Percentiles rank a stretch among this genome's conserved stretches.
Evolutionary conservation across 1,140 invertebrate genomes (phyloP).

Genomic region (Centruroides vittatus): DNA sequence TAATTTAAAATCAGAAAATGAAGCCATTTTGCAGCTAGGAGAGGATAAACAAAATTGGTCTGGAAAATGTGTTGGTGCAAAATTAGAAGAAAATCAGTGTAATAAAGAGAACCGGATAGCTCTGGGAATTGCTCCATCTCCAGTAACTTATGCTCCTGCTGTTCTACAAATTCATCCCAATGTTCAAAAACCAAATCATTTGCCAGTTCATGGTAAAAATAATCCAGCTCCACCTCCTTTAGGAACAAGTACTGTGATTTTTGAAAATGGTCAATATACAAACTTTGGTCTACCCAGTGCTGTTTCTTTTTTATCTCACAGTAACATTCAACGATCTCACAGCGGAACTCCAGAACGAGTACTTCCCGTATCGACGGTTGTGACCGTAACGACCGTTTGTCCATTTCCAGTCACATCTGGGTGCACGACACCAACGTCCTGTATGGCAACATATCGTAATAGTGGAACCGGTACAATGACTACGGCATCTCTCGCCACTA

Average conservation of each 20-base stretch:
- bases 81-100: too few species aligned
- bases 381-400: constrained; percentile 5
- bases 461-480: constrained; percentile 9
- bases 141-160: constrained; percentile 4
- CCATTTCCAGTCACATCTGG: constrained; percentile 15
- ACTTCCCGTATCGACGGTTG: background rate
- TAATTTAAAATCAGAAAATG: too few species aligned
- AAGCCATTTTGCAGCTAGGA: too few species aligned
- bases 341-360: constrained; percentile 9
- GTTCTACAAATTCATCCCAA: constrained; percentile 4
- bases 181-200: constrained; percentile 9
- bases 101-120: too few species aligned
- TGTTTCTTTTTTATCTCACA: constrained; percentile 11
- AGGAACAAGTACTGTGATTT: constrained; percentile 11
- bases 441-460: constrained; percentile 7
- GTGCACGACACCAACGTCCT: constrained; percentile 5
- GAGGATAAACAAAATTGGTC: too few species aligned
- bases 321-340: constrained; percentile 1
- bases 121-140: constrained; percentile 1
- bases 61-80: too few species aligned
- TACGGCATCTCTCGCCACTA: background rate
- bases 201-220: constrained; percentile 10
- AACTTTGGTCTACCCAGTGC: constrained; percentile 13
- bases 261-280: constrained; percentile 11
- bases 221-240: constrained; percentile 5